These are phyloP conservation scores for Cremastinae sp. DNA, from an alignment of 2,888 invertebrate species.

Conservation along the genomic window DNA sequence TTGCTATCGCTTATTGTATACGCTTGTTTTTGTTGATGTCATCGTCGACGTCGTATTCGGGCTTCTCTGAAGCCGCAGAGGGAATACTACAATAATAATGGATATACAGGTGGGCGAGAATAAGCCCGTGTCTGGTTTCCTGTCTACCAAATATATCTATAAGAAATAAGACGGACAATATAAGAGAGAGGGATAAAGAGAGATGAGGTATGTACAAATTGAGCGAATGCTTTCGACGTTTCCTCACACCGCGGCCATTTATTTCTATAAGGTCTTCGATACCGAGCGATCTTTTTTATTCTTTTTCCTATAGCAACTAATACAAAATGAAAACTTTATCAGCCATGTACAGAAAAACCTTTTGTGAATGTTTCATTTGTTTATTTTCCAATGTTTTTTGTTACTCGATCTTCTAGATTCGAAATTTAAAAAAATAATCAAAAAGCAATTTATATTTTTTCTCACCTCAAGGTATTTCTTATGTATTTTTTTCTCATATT, in stretches of 20 bases:
- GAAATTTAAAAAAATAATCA: too few species aligned
- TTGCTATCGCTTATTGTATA: slow-evolving; percentile 51
- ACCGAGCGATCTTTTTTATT: too few species aligned
- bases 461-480: too few species aligned
- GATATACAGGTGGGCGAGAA: slow-evolving; percentile 44
- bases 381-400: too few species aligned
- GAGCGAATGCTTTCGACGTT: neutral
- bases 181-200: slow-evolving; percentile 6
- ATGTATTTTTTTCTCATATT: too few species aligned
- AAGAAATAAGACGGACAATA: slow-evolving; percentile 13
- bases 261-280: slow-evolving; percentile 8
- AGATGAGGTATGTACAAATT: slow-evolving; percentile 9
- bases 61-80: slow-evolving; percentile 44
- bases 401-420: too few species aligned
- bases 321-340: neutral
- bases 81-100: slow-evolving; percentile 43
- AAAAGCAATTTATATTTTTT: too few species aligned
- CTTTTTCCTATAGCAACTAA: neutral
- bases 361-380: too few species aligned
- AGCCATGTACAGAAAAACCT: too few species aligned
- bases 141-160: neutral
- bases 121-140: slow-evolving; percentile 45
- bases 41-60: slow-evolving; percentile 46
- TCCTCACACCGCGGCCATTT: neutral
- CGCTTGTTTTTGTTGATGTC: slow-evolving; percentile 42